Evolutionary conservation across 2,113 vertebrate genomes (phyloP).

Genomic region (Corythornis vintsioides): DNA sequence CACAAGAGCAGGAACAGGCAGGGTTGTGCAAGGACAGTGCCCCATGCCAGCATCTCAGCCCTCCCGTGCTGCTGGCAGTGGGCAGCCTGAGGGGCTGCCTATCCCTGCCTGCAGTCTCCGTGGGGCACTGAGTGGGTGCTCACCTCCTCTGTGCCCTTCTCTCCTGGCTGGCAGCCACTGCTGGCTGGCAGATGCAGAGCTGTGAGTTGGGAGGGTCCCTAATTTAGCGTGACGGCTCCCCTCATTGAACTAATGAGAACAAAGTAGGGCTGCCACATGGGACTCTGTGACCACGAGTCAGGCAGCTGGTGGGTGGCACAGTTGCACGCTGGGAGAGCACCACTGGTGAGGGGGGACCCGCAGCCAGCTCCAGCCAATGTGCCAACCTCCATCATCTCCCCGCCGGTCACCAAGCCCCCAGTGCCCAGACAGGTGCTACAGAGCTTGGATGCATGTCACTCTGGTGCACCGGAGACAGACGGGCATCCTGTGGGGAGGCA

Average conservation of each 20-base stretch:
- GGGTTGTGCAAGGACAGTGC: not conserved
- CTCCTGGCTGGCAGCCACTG: not conserved
- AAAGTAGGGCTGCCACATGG: not conserved
- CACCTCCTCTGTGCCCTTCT: accelerated
- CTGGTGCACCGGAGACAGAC: accelerated
- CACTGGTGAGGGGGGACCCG: accelerated
- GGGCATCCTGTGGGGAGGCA: not conserved
- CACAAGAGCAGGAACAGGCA: not conserved
- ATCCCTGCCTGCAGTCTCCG: not conserved
- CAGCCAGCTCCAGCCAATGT: not conserved
- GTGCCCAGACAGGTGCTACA: not conserved
- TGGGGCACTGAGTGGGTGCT: accelerated
- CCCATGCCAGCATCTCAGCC: not conserved
- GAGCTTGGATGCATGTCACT: not conserved
- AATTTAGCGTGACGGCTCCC: not conserved
- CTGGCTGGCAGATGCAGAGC: not conserved
- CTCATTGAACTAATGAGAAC: not conserved
- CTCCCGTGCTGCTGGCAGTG: accelerated
- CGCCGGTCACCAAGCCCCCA: accelerated
- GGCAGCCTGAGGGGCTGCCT: not conserved
- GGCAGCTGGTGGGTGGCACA: not conserved
- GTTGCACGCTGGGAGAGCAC: accelerated
- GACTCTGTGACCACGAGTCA: not conserved
- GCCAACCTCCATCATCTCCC: not conserved
- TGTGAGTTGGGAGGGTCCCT: not conserved